These are phyloP conservation scores for Keiferia lycopersicella DNA, from an alignment of 2,888 invertebrate species.

Conservation along the genomic window DNA sequence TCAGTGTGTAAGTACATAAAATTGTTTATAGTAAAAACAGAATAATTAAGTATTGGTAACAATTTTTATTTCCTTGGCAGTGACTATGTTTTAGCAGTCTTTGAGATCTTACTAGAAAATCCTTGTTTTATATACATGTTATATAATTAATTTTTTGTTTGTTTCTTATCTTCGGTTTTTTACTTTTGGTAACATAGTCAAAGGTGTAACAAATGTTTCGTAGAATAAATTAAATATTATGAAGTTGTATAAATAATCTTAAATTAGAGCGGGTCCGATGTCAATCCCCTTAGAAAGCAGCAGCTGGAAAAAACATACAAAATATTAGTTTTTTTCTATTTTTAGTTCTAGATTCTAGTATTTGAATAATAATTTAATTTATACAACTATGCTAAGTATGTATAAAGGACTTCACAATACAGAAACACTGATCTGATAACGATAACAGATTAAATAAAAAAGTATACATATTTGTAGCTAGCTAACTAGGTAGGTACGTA, in stretches of 20 bases:
- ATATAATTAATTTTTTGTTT: slow-evolving; percentile 36
- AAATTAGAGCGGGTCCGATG: slow-evolving; percentile 58
- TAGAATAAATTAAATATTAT: slow-evolving; percentile 54
- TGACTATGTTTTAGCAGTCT: slow-evolving; percentile 78
- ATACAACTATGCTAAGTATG: background rate
- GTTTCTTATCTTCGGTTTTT: slow-evolving; percentile 39
- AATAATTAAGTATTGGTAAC: slow-evolving; percentile 53
- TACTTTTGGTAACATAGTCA: slow-evolving; percentile 69
- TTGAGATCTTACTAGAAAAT: slow-evolving; percentile 56
- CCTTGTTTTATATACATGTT: slow-evolving; percentile 2
- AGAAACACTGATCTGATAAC: too few species aligned
- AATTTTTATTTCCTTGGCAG: slow-evolving; percentile 66
- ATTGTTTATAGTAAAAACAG: slow-evolving; percentile 71
- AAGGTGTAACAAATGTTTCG: slow-evolving; percentile 50
- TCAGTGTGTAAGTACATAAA: slow-evolving; percentile 67
- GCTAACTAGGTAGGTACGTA: too few species aligned
- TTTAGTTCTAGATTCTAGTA: background rate
- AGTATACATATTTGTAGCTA: too few species aligned
- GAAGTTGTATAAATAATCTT: slow-evolving; percentile 53
- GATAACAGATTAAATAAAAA: too few species aligned
- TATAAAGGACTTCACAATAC: too few species aligned
- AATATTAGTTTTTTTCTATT: background rate
- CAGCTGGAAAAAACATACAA: slow-evolving; percentile 67
- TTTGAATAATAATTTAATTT: background rate
- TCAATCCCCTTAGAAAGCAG: slow-evolving; percentile 70